Base-by-base conservation (phyloP, 2,797 vertebrate species). In the Bufotes viridis region DNA sequence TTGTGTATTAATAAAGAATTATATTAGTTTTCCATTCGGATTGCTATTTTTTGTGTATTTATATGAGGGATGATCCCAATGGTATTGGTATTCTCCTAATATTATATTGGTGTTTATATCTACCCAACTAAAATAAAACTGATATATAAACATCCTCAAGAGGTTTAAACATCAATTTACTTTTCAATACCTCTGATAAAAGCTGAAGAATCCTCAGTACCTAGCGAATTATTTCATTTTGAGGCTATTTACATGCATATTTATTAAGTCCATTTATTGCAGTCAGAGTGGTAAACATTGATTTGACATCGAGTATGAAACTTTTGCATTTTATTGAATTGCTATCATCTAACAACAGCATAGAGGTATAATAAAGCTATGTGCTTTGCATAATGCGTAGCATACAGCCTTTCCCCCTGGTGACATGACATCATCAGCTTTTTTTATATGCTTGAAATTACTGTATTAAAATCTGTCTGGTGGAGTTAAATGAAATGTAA, bases 401-500 rank as follows among this genome's bases (percentile, higher is more conserved):
- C 79, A 1, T 82, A 85, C 24, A 55, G 82, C 17, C 57, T 75
- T 85, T 88, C 70, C 78, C 24, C 80, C 82, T 55, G 65, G 87
- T 81, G 83, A 81, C 78, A 89, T 89, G 83, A 89, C 84, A 85
- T 89, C 87, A 76, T 86, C 84, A 81, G 79, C 69, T 78, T 80
- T 87, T 87, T 86, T 89, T 89, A 89, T 86, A 89, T 89, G 87
- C 87, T 89, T 89, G 87, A 89, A 89, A 89, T 89, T 89, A 78
- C 79, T 76, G 87, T 81, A 89, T 86, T 89, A 89, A 89, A 84
- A 86, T 82, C 80, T 79, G 79, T 65, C 84, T 86, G 69, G 67
- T 82, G 78, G 67, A 58, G 82, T 82, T 89, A 89, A 88, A 89
- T 89, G 87, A 65, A 89, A 89, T 86, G 87, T 89, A 85, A 86